These are phyloP conservation scores for Florisuga fusca DNA, from an alignment of 2,797 vertebrate species.

Conservation along the genomic window DNA sequence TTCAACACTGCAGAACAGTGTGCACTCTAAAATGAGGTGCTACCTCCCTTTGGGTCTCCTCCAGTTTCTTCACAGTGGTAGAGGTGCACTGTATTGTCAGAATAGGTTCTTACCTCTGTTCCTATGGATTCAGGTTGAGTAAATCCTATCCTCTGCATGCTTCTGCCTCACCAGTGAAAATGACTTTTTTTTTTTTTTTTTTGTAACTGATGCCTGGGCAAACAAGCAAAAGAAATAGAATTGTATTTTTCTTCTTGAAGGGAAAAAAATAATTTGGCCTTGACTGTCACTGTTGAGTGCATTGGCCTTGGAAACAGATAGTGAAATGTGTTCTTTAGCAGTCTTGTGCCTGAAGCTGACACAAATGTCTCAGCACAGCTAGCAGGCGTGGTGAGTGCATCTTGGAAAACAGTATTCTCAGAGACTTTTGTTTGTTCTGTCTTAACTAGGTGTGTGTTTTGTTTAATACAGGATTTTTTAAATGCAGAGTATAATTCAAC, in stretches of 20 bases:
- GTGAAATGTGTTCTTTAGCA: neutral
- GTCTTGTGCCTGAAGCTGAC: neutral
- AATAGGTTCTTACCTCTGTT: neutral
- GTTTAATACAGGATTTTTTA: neutral
- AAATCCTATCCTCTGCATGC: neutral
- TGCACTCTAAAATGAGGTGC: neutral
- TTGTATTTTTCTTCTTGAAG: neutral
- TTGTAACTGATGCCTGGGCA: neutral
- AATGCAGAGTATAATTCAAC: neutral
- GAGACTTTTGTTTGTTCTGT: neutral
- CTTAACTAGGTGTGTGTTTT: neutral
- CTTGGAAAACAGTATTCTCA: neutral
- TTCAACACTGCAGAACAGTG: neutral
- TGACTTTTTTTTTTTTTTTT: neutral
- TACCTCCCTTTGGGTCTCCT: fast-evolving
- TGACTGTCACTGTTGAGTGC: fast-evolving
- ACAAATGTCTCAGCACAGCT: fast-evolving
- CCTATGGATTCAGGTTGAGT: neutral
- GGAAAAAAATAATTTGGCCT: neutral
- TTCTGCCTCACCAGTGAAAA: neutral
- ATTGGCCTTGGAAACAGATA: neutral
- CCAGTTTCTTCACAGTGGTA: neutral
- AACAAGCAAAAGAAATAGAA: neutral
- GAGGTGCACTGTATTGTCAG: neutral
- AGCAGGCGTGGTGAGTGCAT: neutral